Conservation (phyloP, 1,140 invertebrate species). For the Pygmarrhopalites habei region DNA sequence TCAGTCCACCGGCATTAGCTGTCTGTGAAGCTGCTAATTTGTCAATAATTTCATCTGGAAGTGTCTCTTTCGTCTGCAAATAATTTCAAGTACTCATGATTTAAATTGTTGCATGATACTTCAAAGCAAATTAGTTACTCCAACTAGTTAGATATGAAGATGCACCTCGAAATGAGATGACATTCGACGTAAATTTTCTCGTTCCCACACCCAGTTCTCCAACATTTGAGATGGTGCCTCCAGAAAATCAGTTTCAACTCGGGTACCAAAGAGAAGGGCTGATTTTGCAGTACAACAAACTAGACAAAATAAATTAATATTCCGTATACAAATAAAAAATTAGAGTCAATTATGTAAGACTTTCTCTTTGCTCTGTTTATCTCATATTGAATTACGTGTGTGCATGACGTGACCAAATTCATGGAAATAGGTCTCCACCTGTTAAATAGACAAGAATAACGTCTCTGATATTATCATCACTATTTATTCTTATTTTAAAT, state of each 20-base stretch:
- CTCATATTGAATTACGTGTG: too few species aligned
- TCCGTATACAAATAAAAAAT: too few species aligned
- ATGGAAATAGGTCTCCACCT: conserved; percentile 54
- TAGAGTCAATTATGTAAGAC: too few species aligned
- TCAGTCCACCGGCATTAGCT: conserved; percentile 50
- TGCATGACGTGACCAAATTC: conserved; percentile 56
- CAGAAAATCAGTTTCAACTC: conserved; percentile 53
- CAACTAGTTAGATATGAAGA: too few species aligned
- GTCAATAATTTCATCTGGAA: conserved; percentile 48
- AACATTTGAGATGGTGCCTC: conserved; percentile 55
- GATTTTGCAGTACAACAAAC: conserved; percentile 49
- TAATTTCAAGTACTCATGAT: neutral
- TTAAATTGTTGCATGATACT: too few species aligned
- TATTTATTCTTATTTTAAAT: too few species aligned
- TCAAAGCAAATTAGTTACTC: too few species aligned
- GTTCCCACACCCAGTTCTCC: conserved; percentile 55
- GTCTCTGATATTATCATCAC: too few species aligned
- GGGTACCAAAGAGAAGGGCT: conserved; percentile 47
- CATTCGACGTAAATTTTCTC: conserved; percentile 48
- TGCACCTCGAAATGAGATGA: conserved; percentile 49
- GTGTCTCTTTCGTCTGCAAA: conserved; percentile 41
- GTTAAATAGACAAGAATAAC: too few species aligned
- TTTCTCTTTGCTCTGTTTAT: too few species aligned
- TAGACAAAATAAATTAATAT: too few species aligned
- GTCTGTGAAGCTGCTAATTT: conserved; percentile 47